Evolutionary conservation across 1,140 invertebrate species (phyloP).

Genomic region (Cyphomyrmex costatus): DNA sequence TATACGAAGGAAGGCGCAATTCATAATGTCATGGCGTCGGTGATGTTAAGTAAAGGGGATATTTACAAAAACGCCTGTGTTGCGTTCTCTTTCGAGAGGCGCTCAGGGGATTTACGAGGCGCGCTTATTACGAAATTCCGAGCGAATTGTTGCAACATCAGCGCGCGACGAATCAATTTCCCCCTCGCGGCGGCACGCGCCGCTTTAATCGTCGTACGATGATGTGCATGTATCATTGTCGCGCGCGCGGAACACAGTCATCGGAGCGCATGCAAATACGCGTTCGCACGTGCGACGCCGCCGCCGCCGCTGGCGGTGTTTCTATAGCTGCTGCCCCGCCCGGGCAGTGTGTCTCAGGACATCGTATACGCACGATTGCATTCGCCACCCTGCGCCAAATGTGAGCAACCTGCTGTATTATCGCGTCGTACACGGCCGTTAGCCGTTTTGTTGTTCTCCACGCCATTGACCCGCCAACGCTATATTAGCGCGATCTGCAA

Average conservation of each 20-base stretch:
- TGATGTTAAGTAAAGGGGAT: neutral
- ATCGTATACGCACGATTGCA: slow-evolving; percentile 4
- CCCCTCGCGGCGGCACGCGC: neutral
- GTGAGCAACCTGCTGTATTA: slow-evolving; percentile 1
- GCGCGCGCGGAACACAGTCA: neutral
- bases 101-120: neutral
- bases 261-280: slow-evolving; percentile 29
- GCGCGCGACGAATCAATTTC: slow-evolving; percentile 46
- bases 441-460: slow-evolving; percentile 29
- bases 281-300: slow-evolving; percentile 20
- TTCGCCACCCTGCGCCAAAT: slow-evolving; percentile 6
- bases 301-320: neutral
- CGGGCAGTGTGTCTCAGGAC: slow-evolving; percentile 34
- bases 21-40: neutral
- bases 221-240: slow-evolving; percentile 34
- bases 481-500: slow-evolving; percentile 55
- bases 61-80: neutral
- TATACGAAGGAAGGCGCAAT: neutral
- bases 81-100: neutral
- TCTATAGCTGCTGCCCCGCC: too few species aligned
- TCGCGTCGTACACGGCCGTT: slow-evolving; percentile 8
- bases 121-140: slow-evolving; percentile 48
- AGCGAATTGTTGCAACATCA: slow-evolving; percentile 9
- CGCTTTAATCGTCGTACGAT: slow-evolving; percentile 30
- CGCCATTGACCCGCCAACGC: slow-evolving; percentile 8